Base-by-base conservation (phyloP, 2,113 vertebrate species). In the Cephalopterus ornatus region DNA sequence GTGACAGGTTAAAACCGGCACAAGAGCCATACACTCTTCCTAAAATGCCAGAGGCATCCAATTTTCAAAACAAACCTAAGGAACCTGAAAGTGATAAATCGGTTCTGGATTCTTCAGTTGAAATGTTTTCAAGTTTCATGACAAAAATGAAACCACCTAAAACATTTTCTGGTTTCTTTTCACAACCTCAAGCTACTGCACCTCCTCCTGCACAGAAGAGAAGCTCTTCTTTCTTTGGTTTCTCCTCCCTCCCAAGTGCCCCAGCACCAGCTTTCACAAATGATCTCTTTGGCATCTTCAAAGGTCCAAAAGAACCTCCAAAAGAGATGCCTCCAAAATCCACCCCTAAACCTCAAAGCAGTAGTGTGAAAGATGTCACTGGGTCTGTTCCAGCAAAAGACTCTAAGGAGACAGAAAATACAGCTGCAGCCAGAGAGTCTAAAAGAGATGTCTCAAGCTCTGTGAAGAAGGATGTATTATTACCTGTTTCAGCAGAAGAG, bases 71-170 rank as follows among this genome's bases (percentile, higher is more conserved):
- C 63, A 94, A 74, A 76, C 96, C 97, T 59, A 97, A 96, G 77
- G 96, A 95, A 80, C 56, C 96, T 47, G 97, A 98, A 66, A 75
- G 92, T 87, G 98, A 99, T 20, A 99, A 98, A 93, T 97, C 98
- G 0, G 85, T 98, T 15, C 84, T 98, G 68, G 98, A 98, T 72
- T 98, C 98, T 80, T 98, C 99, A 65, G 97, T 98, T 93, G 99
- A 99, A 94, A 97, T 98, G 87, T 97, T 99, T 96, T 98, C 99
- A 92, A 98, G 98, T 46, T 99, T 99, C 84, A 97, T 99, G 97
- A 98, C 98, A 58, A 99, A 98, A 96, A 97, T 99, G 97, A 98
- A 98, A 87, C 96, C 98, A 18, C 98, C 97, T 65, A 99, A 99
- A 98, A 95, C 98, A 9, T 86, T 98, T 42, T 98, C 97, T 76